Evolutionary conservation across 2,888 invertebrate genomes (phyloP).

Genomic region (Pteria penguin): DNA sequence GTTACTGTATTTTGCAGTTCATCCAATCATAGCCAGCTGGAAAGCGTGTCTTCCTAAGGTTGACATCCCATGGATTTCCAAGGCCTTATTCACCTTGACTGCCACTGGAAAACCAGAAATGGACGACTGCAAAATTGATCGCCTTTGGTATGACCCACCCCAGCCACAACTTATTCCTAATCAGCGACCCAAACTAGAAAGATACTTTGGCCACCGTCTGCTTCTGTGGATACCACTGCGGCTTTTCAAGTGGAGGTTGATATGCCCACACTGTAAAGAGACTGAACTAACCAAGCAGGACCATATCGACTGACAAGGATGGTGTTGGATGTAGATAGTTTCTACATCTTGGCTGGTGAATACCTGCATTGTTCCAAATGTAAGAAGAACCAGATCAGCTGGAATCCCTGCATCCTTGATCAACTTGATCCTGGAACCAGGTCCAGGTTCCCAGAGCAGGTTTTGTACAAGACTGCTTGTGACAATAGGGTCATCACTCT

Average conservation of each 20-base stretch:
- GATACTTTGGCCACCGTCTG: conserved; percentile 22
- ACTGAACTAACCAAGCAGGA: conserved; percentile 38
- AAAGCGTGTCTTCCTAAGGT: conserved; percentile 10
- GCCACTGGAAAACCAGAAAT: conserved; percentile 17
- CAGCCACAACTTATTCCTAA: conserved; percentile 16
- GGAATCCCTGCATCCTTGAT: conserved; percentile 6
- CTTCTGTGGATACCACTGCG: conserved; percentile 46
- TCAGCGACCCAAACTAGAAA: conserved; percentile 19
- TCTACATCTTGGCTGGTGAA: conserved; percentile 15
- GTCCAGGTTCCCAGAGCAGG: conserved; percentile 10
- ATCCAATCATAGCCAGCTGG: conserved; percentile 26
- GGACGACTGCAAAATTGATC: conserved; percentile 18
- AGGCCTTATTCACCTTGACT: conserved; percentile 16
- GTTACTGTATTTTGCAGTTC: conserved; percentile 22
- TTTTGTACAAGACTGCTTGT: conserved; percentile 27
- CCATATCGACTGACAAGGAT: conserved; percentile 35
- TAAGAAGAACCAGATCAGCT: conserved; percentile 23
- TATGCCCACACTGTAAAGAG: conserved; percentile 25
- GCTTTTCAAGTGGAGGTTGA: conserved; percentile 23
- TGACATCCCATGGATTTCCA: conserved; percentile 36
- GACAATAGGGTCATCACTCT: conserved; percentile 29
- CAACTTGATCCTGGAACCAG: conserved; percentile 25
- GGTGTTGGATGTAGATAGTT: conserved; percentile 48
- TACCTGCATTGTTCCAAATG: conserved; percentile 3
- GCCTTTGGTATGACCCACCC: conserved; percentile 43